phyloP scores from a whole-genome alignment of 2,113 vertebrate species.

The Sphyrna mokarran region DNA sequence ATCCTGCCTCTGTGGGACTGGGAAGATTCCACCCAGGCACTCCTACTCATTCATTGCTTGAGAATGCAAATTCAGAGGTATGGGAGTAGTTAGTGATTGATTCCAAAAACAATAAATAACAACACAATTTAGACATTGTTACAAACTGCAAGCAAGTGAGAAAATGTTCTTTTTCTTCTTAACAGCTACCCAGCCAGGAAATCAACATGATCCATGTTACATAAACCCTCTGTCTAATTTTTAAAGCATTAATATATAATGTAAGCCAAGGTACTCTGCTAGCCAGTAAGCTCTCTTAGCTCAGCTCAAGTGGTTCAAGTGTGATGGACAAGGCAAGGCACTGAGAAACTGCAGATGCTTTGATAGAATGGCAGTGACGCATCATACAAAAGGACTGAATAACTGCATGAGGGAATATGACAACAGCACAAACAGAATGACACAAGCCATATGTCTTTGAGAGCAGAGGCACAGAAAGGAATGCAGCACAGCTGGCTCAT shows the following conservation, averaged over 20 bases:
- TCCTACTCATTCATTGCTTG: neutral
- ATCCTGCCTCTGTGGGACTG: too few species aligned
- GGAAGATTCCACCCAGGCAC: neutral
- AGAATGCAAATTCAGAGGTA: neutral
- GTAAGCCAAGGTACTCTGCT: neutral
- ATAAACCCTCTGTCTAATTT: neutral
- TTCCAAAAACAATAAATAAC: neutral
- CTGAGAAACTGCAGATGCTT: neutral
- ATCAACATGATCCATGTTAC: neutral
- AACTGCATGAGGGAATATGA: constrained; percentile 17
- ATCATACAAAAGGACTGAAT: constrained; percentile 17
- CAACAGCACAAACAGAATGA: neutral
- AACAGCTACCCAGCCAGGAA: neutral
- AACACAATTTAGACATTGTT: neutral
- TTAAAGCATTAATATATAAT: neutral
- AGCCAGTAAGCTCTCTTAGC: neutral
- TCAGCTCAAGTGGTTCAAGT: neutral
- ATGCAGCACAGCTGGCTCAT: constrained; percentile 34
- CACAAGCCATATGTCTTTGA: constrained; percentile 27
- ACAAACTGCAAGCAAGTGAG: neutral
- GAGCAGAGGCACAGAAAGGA: constrained; percentile 22
- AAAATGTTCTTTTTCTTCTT: neutral
- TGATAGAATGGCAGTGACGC: constrained; percentile 11
- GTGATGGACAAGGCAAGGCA: neutral
- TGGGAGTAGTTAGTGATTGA: neutral